These are phyloP conservation scores for Chrosomus eos DNA, from an alignment of 2,797 vertebrate species.

Conservation along the genomic window DNA sequence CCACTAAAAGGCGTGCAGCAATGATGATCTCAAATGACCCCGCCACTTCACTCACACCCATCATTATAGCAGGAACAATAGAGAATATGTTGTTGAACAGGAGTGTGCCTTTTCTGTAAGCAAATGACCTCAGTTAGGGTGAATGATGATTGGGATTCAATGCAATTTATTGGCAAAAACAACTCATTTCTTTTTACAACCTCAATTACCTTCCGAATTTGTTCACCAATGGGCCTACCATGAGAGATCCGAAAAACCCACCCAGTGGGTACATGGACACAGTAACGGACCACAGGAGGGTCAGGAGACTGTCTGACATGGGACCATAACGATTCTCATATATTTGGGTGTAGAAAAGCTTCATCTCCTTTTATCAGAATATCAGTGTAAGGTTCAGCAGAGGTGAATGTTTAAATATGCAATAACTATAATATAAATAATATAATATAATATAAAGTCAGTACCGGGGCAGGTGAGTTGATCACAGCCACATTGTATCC, in stretches of 20 bases:
- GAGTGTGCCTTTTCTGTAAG: conserved; percentile 88
- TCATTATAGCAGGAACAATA: conserved; percentile 88
- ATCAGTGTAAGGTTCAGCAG: neutral
- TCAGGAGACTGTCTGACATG: conserved; percentile 71
- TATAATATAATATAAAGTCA: neutral
- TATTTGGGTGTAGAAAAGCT: conserved; percentile 87
- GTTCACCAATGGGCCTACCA: conserved; percentile 90
- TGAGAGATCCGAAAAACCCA: conserved; percentile 89
- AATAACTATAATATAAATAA: neutral
- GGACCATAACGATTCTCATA: conserved; percentile 68
- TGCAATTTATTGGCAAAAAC: neutral
- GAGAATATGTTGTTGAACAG: conserved; percentile 96
- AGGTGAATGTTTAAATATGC: neutral
- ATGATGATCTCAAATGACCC: conserved; percentile 92
- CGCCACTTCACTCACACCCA: conserved; percentile 85
- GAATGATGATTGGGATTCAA: neutral
- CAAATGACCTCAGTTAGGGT: neutral
- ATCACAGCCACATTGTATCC: conserved; percentile 92
- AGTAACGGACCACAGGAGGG: conserved; percentile 88
- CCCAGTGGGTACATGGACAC: conserved; percentile 95
- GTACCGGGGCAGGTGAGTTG: conserved; percentile 87
- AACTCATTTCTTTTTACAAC: neutral
- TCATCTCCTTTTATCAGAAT: conserved; percentile 83
- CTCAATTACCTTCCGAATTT: conserved; percentile 84
- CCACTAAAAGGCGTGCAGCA: conserved; percentile 84